phyloP scores from a whole-genome alignment of 2,888 invertebrate genomes.

The Horisme vitalbata region DNA sequence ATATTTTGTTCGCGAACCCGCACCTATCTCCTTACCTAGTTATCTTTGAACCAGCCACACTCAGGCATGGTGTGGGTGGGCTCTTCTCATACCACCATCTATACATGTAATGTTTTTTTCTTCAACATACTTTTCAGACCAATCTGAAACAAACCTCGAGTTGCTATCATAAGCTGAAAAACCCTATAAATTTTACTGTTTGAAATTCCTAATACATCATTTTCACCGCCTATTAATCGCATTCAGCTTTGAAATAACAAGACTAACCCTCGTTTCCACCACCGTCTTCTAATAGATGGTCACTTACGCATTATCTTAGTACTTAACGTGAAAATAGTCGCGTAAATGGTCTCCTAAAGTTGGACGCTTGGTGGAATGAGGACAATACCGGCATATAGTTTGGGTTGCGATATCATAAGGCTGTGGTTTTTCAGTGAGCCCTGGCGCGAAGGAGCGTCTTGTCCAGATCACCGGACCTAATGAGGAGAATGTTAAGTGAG shows the following conservation, averaged over 20 bases:
- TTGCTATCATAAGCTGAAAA: background rate
- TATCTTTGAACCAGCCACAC: too few relatives aligned
- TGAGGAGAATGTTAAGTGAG: constrained; percentile 95
- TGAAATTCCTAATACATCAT: constrained; percentile 1
- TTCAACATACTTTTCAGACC: too few relatives aligned
- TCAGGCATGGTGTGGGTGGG: too few relatives aligned
- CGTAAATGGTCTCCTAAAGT: constrained; percentile 12
- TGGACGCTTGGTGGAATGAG: constrained; percentile 6
- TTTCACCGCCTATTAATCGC: constrained; percentile 55
- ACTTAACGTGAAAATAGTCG: background rate
- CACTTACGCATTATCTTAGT: background rate
- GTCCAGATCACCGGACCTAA: constrained; percentile 97
- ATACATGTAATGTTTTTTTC: background rate
- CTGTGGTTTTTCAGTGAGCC: constrained; percentile 88
- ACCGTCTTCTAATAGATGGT: constrained; percentile 7
- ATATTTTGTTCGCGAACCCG: too few relatives aligned
- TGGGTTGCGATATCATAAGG: constrained; percentile 32
- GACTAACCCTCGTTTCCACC: constrained; percentile 29
- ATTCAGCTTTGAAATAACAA: constrained; percentile 54
- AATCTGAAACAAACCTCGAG: too few relatives aligned
- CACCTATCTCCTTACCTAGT: too few relatives aligned
- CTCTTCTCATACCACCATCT: background rate
- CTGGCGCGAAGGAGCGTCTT: constrained; percentile 96
- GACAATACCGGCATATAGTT: constrained; percentile 3
- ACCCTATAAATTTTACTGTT: too few relatives aligned